Base-by-base conservation (phyloP, 2,113 vertebrate genomes). In the Misgurnus mizolepis region DNA sequence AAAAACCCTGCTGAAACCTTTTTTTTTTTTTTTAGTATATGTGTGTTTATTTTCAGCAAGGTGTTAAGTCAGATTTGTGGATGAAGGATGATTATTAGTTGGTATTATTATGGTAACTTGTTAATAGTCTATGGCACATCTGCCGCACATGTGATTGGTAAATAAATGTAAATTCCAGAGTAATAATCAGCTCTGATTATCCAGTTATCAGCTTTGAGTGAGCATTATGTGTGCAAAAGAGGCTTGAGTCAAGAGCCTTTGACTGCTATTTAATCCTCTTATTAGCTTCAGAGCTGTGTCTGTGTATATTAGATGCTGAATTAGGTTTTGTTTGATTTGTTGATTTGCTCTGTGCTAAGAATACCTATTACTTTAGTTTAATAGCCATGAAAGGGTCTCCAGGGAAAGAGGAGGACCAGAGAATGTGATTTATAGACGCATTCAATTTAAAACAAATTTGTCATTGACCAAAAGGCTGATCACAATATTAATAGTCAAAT, bases 181-280 rank as follows among this genome's bases (percentile, higher is more conserved):
- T 55, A 49, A 27, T 69, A 69, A 71, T 71, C 27, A 71, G 47
- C 67, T 68, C 55, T n/a, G 15, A 56, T 56, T 18, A 17, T n/a
- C 55, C 15, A 67, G 41, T 47, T 45, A 17, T 70, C 3, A 39
- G 2, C 2, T 55, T 15, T 55, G 10, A 34, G 53, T 14, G 50
- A 17, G 22, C 45, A 70, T 68, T 68, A 70, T 50, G 22, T 27
- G 43, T 43, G 40, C 1, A 3, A 14, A 17, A 45, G 4, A n/a
- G 12, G 62, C 62, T 15, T 17, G 41, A 67, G 65, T 17, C 40
- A 49, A 69, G 41, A 43, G 67, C 45, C 15, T 50, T 49, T 49
- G 12, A 27, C 45, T 69, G 1, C 1, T 69, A 34, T n/a, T 58
- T 15, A 69, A 71, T 71, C 7, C 68, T 70, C 49, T n/a, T 17